These are phyloP conservation scores for Euplagia quadripunctaria DNA, from an alignment of 2,888 invertebrate genomes.

Conservation along the genomic window DNA sequence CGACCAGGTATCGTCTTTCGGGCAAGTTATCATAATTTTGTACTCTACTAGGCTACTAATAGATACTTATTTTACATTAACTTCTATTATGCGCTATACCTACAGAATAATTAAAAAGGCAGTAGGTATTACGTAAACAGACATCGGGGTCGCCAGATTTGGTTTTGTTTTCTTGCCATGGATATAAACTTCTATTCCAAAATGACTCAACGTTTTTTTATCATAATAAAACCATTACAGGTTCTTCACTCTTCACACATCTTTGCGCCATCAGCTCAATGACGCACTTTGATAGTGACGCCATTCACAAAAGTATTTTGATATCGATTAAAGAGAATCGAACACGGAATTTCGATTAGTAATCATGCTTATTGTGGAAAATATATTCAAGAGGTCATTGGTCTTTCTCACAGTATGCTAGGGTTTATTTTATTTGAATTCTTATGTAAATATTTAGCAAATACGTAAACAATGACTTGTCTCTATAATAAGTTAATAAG, in stretches of 20 bases:
- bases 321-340: conserved; percentile 37
- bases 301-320: conserved; percentile 21
- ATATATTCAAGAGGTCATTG: conserved; percentile 4
- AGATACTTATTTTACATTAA: neutral
- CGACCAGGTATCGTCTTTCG: too few relatives aligned
- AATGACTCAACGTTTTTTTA: conserved; percentile 57
- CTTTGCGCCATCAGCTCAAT: conserved; percentile 44
- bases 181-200: conserved; percentile 8
- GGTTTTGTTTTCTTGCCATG: neutral
- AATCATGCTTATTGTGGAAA: conserved; percentile 8
- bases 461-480: conserved; percentile 9
- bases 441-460: conserved; percentile 18
- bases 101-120: neutral
- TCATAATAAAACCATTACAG: conserved; percentile 64
- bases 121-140: neutral
- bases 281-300: conserved; percentile 50
- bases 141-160: neutral
- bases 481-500: neutral
- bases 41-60: too few relatives aligned
- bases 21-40: too few relatives aligned
- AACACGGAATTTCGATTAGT: conserved; percentile 18
- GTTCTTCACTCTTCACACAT: conserved; percentile 54
- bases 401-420: conserved; percentile 8
- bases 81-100: neutral
- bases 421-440: conserved; percentile 16